Evolutionary conservation across 2,888 invertebrate species (phyloP), one percentile per base, ranked within the genome.

Genomic region (Drosophila parthenogenetica): DNA sequence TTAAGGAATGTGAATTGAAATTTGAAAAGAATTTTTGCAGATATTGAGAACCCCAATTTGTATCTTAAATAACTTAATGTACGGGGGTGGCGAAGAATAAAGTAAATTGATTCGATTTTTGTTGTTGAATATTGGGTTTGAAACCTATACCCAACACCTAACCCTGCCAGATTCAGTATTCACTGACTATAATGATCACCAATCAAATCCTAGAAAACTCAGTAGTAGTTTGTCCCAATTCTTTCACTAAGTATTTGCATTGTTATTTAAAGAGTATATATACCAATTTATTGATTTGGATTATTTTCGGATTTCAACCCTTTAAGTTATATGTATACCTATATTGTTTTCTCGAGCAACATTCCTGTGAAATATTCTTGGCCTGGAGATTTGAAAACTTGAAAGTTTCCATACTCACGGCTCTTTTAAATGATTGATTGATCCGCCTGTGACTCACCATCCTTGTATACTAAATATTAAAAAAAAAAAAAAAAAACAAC

Each of bases 221-320:
- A 29, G 29, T 35, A 49, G 49, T n/a, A 35, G 17, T 35, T 17
- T 49, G 8, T 35, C 35, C 11, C 29, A 16, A 16, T 3, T 48
- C 29, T 29, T 48, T 3, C 29, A 48, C 5, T 17, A 46, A 29
- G 14, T 25, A 48, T 17, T 29, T 32, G 48, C 48, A 48, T 48
- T 48, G 48, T 48, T 16, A 48, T 48, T 48, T 29, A 32, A 32
- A 32, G 29, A 16, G 48, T 32, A 48, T 48, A 48, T 5, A 17
- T 48, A 35, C 17, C 35, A 35, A 35, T 4, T 35, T 19, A 4
- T 35, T 32, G 4, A 5, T 17, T 49, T 35, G 16, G 2, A 5
- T 16, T 3, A 13, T 16, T 17, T 49, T 16, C 13, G 17, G 13
- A 35, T 14, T 51, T 10, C 8, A 50, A 10, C 8, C 5, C 22